phyloP scores from a whole-genome alignment of 2,113 vertebrate genomes.

The Cyanocitta stelleri region DNA sequence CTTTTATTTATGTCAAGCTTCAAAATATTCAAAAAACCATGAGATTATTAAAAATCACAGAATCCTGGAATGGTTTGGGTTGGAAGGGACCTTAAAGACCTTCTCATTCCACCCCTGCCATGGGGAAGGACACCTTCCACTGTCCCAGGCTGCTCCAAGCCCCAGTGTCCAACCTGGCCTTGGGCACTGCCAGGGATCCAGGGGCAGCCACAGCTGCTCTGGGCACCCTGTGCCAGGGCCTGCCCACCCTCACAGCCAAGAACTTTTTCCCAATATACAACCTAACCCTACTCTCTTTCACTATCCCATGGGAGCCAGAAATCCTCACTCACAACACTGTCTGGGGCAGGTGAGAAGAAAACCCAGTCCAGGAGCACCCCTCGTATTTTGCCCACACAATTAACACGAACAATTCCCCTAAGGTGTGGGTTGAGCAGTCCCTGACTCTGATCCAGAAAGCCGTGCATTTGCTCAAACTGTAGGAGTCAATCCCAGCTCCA shows the following conservation, averaged over 20 bases:
- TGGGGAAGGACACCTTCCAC: neutral
- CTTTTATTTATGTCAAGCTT: neutral
- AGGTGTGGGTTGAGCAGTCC: neutral
- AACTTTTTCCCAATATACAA: neutral
- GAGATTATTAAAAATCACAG: neutral
- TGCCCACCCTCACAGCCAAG: neutral
- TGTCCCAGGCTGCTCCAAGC: neutral
- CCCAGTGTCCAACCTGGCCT: neutral
- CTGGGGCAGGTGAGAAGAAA: neutral
- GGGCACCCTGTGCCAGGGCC: neutral
- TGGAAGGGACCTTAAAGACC: neutral
- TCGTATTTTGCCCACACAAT: neutral
- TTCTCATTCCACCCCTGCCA: accelerated
- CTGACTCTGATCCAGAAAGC: neutral
- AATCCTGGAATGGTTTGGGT: neutral
- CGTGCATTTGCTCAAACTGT: neutral
- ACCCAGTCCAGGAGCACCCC: neutral
- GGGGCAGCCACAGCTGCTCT: neutral
- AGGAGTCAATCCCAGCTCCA: neutral
- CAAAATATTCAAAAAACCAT: neutral
- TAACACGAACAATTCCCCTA: neutral
- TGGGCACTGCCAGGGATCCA: neutral
- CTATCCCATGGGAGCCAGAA: neutral
- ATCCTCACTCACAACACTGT: neutral
- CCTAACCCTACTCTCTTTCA: accelerated